These are phyloP conservation scores for Cryptus armator DNA, from an alignment of 2,888 invertebrate species.

Conservation along the genomic window DNA sequence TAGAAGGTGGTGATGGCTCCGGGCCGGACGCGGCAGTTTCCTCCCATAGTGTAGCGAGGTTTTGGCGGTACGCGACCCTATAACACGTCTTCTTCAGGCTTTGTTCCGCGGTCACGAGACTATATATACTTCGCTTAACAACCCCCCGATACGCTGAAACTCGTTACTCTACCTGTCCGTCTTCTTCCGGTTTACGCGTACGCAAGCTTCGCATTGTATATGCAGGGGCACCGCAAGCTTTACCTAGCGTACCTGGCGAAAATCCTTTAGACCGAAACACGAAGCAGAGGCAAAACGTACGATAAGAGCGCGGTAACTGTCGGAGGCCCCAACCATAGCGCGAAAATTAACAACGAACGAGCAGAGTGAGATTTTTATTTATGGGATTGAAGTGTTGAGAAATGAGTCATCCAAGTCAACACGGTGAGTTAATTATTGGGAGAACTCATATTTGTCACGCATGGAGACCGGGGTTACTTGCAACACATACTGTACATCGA, in stretches of 20 bases:
- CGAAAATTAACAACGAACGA: slow-evolving; percentile 1
- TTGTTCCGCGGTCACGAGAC: slow-evolving; percentile 8
- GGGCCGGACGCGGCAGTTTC: slow-evolving; percentile 44
- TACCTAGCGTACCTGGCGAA: slow-evolving; percentile 18
- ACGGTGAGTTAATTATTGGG: too few species aligned
- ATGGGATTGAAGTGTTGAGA: too few species aligned
- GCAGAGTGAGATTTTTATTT: not conserved
- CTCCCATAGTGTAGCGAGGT: slow-evolving; percentile 6
- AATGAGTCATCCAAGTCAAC: too few species aligned
- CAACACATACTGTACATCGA: too few species aligned
- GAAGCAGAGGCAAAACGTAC: slow-evolving; percentile 15
- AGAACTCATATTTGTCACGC: too few species aligned
- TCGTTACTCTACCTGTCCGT: slow-evolving; percentile 71
- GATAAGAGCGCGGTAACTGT: too few species aligned
- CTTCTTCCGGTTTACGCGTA: slow-evolving; percentile 49
- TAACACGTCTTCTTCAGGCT: slow-evolving; percentile 33
- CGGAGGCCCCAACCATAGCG: not conserved
- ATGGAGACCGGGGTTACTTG: too few species aligned
- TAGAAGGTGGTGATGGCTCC: slow-evolving; percentile 61
- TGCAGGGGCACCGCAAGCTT: slow-evolving; percentile 29
- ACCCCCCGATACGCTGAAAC: slow-evolving; percentile 60
- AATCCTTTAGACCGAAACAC: slow-evolving; percentile 32
- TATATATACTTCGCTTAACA: slow-evolving; percentile 10
- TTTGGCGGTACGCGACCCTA: slow-evolving; percentile 17
- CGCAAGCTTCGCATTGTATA: slow-evolving; percentile 30